A percentile compares a stretch with the other conserved stretches of the same genome.
These are phyloP conservation scores for Drosophila recens DNA, from an alignment of 2,888 invertebrate species.

Conservation along the genomic window DNA sequence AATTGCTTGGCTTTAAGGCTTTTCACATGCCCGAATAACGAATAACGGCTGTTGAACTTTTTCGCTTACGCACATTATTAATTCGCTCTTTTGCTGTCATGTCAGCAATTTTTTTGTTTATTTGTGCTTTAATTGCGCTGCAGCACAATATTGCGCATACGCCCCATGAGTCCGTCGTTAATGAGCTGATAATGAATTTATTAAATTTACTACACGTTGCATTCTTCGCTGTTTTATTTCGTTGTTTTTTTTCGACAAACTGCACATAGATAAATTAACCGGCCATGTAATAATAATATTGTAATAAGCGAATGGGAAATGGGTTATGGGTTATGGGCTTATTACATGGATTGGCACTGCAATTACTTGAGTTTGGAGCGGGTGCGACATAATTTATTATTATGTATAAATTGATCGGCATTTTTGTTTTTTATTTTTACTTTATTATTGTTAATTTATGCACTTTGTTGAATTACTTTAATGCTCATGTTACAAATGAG, in stretches of 20 bases:
- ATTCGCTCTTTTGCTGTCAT: constrained; percentile 45
- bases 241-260: constrained; percentile 24
- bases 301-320: constrained; percentile 24
- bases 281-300: constrained; percentile 44
- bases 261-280: constrained; percentile 64
- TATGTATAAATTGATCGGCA: constrained; percentile 61
- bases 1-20: constrained; percentile 58
- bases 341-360: neutral
- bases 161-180: constrained; percentile 53
- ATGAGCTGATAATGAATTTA: constrained; percentile 81
- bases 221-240: constrained; percentile 5
- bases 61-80: constrained; percentile 52
- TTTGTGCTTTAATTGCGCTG: constrained; percentile 55
- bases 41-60: constrained; percentile 38
- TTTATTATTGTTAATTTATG: constrained; percentile 66
- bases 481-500: constrained; percentile 46
- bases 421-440: constrained; percentile 9
- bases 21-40: constrained; percentile 15
- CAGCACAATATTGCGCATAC: constrained; percentile 53
- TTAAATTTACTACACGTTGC: constrained; percentile 72
- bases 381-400: constrained; percentile 59
- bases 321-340: constrained; percentile 1
- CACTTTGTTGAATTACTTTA: constrained; percentile 73
- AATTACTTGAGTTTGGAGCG: constrained; percentile 2
- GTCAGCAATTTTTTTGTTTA: constrained; percentile 32